phyloP scores from a whole-genome alignment of 2,888 invertebrate species.

The Drosophila mimica region DNA sequence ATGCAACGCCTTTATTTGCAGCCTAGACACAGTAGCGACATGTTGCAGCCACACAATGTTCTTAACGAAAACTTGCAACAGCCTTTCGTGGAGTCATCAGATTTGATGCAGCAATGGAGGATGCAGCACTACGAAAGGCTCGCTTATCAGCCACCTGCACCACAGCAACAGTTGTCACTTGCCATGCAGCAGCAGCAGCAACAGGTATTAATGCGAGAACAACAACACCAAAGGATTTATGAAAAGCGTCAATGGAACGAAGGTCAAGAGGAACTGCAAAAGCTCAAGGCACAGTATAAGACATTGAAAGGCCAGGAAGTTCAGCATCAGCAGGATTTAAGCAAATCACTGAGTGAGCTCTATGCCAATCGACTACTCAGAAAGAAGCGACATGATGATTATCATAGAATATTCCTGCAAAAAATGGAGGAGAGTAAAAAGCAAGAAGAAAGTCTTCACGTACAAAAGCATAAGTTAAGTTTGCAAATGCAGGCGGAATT shows the following conservation, averaged over 20 bases:
- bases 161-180: conserved; percentile 14
- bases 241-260: conserved; percentile 18
- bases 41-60: not conserved
- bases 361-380: conserved; percentile 28
- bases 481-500: conserved; percentile 23
- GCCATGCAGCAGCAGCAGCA: conserved; percentile 28
- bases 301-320: conserved; percentile 42
- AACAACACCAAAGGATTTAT: conserved; percentile 4
- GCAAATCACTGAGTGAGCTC: conserved; percentile 37
- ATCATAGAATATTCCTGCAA: conserved; percentile 52
- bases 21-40: not conserved
- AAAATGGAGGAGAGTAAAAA: conserved; percentile 64
- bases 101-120: conserved; percentile 25
- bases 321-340: conserved; percentile 42
- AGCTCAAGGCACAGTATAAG: conserved; percentile 49
- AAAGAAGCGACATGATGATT: conserved; percentile 62
- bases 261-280: conserved; percentile 41
- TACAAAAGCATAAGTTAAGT: conserved; percentile 25
- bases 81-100: conserved; percentile 6
- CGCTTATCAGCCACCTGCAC: not conserved
- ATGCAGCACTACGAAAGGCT: conserved; percentile 4
- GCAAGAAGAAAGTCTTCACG: conserved; percentile 44
- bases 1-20: conserved; percentile 35
- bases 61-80: conserved; percentile 23
- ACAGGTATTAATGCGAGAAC: not conserved